These are phyloP conservation scores for Rhadina sibilatrix DNA, from an alignment of 2,113 vertebrate species.

Conservation along the genomic window DNA sequence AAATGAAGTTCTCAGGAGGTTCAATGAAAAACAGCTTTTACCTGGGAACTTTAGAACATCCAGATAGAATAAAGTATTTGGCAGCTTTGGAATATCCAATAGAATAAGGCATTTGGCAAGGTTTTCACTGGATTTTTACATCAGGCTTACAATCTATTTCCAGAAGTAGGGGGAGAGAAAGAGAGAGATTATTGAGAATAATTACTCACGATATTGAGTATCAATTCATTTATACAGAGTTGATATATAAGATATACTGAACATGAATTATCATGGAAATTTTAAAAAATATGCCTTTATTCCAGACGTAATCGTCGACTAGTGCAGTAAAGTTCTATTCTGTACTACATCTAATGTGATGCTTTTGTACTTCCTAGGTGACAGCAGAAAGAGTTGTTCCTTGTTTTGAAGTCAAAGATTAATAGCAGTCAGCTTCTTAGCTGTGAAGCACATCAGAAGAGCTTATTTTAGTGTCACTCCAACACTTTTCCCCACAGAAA, in stretches of 20 bases:
- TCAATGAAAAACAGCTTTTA: not conserved
- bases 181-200: not conserved
- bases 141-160: not conserved
- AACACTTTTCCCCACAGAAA: not conserved
- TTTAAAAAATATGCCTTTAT: not conserved
- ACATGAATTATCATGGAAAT: not conserved
- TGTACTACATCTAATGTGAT: not conserved
- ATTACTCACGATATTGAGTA: not conserved
- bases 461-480: not conserved
- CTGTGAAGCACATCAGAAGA: slow-evolving; percentile 8
- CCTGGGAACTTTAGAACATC: not conserved
- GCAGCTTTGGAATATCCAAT: not conserved
- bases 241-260: not conserved
- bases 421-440: not conserved
- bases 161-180: not conserved
- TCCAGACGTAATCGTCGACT: not conserved
- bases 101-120: not conserved
- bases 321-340: not conserved
- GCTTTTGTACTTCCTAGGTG: not conserved
- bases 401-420: slow-evolving; percentile 35
- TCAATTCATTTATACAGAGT: not conserved
- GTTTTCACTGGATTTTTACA: not conserved
- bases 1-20: not conserved
- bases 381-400: not conserved
- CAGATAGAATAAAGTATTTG: not conserved